phyloP scores from a whole-genome alignment of 2,113 vertebrate genomes.

The Pipa parva region DNA sequence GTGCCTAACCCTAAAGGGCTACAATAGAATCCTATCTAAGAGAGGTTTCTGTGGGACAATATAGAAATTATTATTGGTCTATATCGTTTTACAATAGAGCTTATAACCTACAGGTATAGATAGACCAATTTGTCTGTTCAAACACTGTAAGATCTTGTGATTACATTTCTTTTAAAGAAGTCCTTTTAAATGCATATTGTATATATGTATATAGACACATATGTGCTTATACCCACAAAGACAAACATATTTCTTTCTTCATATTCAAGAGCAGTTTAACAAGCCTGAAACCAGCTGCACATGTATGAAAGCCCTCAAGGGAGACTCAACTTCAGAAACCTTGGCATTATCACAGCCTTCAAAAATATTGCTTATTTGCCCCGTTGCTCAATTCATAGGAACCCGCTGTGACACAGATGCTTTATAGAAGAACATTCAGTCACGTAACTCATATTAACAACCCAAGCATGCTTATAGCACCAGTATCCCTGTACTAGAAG shows the following conservation, averaged over 20 bases:
- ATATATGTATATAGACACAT: too few species aligned
- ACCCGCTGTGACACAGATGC: conserved; percentile 26
- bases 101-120: too few species aligned
- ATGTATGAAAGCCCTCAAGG: conserved; percentile 25
- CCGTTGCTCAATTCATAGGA: not conserved
- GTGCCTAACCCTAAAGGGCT: too few species aligned
- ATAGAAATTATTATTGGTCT: too few species aligned
- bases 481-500: conserved; percentile 9
- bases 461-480: conserved; percentile 27
- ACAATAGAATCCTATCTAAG: too few species aligned
- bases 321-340: conserved; percentile 27
- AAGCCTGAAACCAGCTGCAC: conserved; percentile 12
- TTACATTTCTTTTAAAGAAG: too few species aligned
- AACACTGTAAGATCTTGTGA: too few species aligned
- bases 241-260: not conserved
- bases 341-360: conserved; percentile 30
- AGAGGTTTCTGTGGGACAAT: too few species aligned
- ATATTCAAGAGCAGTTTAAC: conserved; percentile 7
- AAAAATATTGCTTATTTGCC: conserved; percentile 25
- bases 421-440: conserved; percentile 27
- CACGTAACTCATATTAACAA: conserved; percentile 5
- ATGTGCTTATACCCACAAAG: not conserved
- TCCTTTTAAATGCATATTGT: too few species aligned
- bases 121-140: too few species aligned
- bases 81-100: too few species aligned